Conservation (phyloP, 1,140 invertebrate genomes). For the Parapsyche elsis region DNA sequence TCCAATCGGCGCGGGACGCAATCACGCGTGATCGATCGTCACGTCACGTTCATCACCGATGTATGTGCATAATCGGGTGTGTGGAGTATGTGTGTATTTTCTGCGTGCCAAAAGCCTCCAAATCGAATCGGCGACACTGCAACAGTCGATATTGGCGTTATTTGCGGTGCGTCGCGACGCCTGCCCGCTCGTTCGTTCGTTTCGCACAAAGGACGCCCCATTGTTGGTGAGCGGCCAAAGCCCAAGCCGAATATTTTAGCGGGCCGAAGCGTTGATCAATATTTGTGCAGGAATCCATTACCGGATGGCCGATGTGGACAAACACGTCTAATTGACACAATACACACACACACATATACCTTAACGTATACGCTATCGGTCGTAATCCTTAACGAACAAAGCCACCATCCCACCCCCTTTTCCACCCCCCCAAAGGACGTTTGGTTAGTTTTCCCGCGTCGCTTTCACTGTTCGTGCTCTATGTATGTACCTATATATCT, state of each 20-base stretch:
- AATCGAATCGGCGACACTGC: background rate
- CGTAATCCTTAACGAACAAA: conserved; percentile 11
- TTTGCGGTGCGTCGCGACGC: conserved; percentile 28
- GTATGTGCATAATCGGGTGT: too few relatives aligned
- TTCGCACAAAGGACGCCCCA: conserved; percentile 7
- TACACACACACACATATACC: background rate
- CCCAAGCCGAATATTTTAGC: conserved; percentile 55
- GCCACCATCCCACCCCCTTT: background rate
- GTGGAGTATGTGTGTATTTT: too few relatives aligned
- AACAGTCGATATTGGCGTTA: background rate
- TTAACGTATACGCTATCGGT: background rate
- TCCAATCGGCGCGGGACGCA: background rate
- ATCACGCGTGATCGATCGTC: too few relatives aligned
- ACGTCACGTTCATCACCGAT: background rate
- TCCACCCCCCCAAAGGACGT: background rate
- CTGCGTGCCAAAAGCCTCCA: too few relatives aligned
- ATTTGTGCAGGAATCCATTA: conserved; percentile 52
- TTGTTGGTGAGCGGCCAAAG: conserved; percentile 43
- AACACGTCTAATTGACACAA: conserved; percentile 26
- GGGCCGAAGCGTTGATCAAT: conserved; percentile 49
- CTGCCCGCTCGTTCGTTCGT: too few relatives aligned
- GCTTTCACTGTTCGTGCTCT: background rate
- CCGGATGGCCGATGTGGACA: conserved; percentile 24
- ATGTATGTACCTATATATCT: too few relatives aligned
- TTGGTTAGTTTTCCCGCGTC: background rate